phyloP scores from a whole-genome alignment of 2,797 vertebrate species.

The Urosaurus nigricauda region DNA sequence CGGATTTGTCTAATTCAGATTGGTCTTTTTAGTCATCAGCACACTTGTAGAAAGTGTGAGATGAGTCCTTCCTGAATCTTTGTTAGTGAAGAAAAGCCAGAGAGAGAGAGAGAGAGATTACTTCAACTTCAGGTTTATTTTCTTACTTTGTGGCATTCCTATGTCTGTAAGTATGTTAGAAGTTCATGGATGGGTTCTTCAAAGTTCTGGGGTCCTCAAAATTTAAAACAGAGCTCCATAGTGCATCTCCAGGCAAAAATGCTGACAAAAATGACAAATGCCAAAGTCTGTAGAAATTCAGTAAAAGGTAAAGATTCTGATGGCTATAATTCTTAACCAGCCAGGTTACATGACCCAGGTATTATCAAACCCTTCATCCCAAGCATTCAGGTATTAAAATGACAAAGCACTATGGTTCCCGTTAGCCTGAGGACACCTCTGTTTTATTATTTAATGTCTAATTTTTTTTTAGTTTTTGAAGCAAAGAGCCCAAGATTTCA shows the following conservation, averaged over 20 bases:
- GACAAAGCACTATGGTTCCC: slow-evolving; percentile 70
- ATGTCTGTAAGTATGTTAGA: accelerated
- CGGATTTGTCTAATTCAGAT: too few relatives aligned
- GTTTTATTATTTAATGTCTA: slow-evolving; percentile 72
- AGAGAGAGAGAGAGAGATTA: too few relatives aligned
- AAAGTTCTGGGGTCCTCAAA: slow-evolving; percentile 21
- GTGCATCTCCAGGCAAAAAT: slow-evolving; percentile 64
- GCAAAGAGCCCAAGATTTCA: slow-evolving; percentile 73
- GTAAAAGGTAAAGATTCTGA: slow-evolving; percentile 29
- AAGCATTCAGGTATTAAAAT: slow-evolving; percentile 68
- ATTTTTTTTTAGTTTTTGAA: too few relatives aligned
- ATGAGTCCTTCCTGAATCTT: too few relatives aligned
- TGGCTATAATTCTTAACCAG: slow-evolving; percentile 52
- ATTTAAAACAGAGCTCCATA: slow-evolving; percentile 62
- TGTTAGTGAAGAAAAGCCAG: too few relatives aligned
- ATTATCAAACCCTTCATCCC: slow-evolving; percentile 69
- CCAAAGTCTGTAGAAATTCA: slow-evolving; percentile 2
- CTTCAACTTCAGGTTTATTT: neutral
- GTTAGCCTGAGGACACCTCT: slow-evolving; percentile 70
- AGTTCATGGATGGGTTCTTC: accelerated
- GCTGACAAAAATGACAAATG: slow-evolving; percentile 55
- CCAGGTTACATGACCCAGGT: slow-evolving; percentile 65
- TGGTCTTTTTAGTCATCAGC: too few relatives aligned
- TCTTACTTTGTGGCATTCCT: neutral
- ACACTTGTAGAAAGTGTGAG: too few relatives aligned